Evolutionary conservation across 2,797 vertebrate genomes (phyloP), one percentile per base, ranked within the genome.

Genomic region (Melanotaenia boesemani): DNA sequence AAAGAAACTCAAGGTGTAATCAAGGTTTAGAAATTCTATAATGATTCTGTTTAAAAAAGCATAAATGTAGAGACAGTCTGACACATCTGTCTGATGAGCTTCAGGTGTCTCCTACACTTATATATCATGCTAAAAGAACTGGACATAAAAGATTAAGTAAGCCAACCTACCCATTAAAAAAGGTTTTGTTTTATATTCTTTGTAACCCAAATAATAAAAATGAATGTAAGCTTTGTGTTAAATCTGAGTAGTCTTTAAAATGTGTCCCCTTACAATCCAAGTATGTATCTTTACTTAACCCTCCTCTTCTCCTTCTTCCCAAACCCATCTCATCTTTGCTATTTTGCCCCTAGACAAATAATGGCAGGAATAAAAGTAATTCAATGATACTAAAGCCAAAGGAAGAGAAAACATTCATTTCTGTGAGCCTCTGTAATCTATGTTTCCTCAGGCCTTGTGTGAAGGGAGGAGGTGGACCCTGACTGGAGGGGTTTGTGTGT

Each of bases 371-470:
- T 79, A 64, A 70, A 79, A 79, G 67, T 69, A 76, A 85, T 72
- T 61, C 18, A 57, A 76, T 81, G 79, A 84, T 32, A 85, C 69
- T 71, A 54, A 86, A 83, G 67, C 74, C 56, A 36, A 61, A 74
- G 11, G 83, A 73, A 80, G 52, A 77, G 63, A 86, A 75, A 82
- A 67, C 78, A 85, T 83, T 75, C 63, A 71, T 81, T 83, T 79
- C 69, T 72, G 73, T 59, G 5, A 59, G 78, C 58, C 57, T 71
- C 65, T 70, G 72, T 6, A 15, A 72, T 85, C 77, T 63, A 72
- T 36, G 72, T 80, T 60, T 87, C 86, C 84, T 79, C 37, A 15
- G 79, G 82, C 84, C 69, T 77, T 28, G 32, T 50, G 75, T 74
- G 55, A 41, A 66, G 60, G 81, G 61, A 37, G 85, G 79, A 60